phyloP scores from a whole-genome alignment of 2,888 invertebrate species.

The Masnerella sp. region DNA sequence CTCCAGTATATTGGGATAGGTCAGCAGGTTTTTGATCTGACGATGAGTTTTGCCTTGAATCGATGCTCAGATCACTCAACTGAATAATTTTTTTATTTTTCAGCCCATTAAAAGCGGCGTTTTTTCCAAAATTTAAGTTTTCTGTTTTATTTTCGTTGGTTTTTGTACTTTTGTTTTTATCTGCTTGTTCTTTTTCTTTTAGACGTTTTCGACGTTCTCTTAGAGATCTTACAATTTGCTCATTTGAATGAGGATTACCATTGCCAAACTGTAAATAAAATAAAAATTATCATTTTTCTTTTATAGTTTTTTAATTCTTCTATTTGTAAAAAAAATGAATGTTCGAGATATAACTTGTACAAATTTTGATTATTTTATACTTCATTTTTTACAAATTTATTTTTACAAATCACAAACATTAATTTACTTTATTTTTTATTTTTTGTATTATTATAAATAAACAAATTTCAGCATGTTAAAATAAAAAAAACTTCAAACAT shows the following conservation, averaged over 20 bases:
- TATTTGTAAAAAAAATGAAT: too few species aligned
- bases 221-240: slow-evolving; percentile 6
- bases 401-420: too few species aligned
- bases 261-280: slow-evolving; percentile 11
- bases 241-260: slow-evolving; percentile 28
- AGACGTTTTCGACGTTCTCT: background rate
- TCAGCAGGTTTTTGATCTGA: background rate
- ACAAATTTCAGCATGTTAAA: too few species aligned
- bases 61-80: slow-evolving; percentile 13
- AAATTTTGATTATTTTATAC: too few species aligned
- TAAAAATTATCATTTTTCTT: background rate
- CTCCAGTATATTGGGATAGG: background rate
- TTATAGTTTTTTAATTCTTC: too few species aligned
- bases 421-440: too few species aligned
- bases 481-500: too few species aligned
- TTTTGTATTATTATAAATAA: too few species aligned
- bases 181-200: background rate
- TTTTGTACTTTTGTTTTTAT: background rate
- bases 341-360: too few species aligned
- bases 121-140: slow-evolving; percentile 8
- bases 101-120: slow-evolving; percentile 14
- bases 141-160: slow-evolving; percentile 2
- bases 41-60: background rate
- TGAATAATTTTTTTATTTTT: slow-evolving; percentile 16
- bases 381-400: too few species aligned